phyloP scores from a whole-genome alignment of 2,113 vertebrate species.

The Parotia lawesii region DNA sequence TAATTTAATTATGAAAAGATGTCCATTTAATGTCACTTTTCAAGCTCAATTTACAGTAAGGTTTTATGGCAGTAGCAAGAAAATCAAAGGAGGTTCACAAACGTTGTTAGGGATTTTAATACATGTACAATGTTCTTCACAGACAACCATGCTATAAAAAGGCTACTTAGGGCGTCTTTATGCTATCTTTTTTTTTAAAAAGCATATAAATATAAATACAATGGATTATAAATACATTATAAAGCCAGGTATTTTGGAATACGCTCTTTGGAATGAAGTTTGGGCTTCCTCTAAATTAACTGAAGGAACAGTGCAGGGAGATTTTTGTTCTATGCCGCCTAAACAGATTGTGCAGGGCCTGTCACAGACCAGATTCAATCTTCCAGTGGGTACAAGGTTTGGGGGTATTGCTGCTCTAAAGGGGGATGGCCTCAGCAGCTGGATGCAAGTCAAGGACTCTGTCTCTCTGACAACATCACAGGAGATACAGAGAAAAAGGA shows the following conservation, averaged over 20 bases:
- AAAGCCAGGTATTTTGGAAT: neutral
- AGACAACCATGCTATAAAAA: neutral
- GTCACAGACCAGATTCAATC: neutral
- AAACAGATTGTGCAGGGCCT: neutral
- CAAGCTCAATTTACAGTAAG: neutral
- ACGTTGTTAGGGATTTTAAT: neutral
- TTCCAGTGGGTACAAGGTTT: neutral
- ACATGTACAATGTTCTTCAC: neutral
- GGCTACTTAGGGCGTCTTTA: neutral
- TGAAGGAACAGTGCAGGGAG: neutral
- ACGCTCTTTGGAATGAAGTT: neutral
- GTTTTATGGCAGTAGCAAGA: neutral
- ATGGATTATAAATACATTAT: neutral
- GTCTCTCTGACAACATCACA: neutral
- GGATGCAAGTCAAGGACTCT: neutral
- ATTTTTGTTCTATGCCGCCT: neutral
- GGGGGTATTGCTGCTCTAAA: neutral
- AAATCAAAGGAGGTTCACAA: neutral
- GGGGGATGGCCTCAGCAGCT: neutral
- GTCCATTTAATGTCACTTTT: neutral
- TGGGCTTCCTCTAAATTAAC: neutral
- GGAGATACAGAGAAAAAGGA: neutral
- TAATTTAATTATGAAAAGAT: slow-evolving; percentile 6
- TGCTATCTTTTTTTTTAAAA: rapidly evolving
- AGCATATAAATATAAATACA: neutral